Base-by-base conservation (phyloP, 1,140 invertebrate species). In the Lineus longissimus region DNA sequence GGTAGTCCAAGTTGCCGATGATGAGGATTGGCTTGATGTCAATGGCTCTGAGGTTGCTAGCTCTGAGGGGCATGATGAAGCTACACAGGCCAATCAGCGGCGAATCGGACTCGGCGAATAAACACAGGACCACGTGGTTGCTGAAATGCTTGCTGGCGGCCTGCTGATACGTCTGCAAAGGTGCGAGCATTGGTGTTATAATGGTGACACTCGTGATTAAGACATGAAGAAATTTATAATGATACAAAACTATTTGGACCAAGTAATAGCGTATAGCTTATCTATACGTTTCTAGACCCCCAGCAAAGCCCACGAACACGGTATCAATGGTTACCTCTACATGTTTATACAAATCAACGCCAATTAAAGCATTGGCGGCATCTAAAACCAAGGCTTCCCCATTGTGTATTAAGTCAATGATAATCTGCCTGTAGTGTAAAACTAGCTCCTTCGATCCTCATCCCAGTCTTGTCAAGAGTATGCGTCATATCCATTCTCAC, bases 11-110 rank as follows among this genome's bases (percentile, higher is more conserved):
- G 73, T 95, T 95, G 51, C 95, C 95, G 62, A 98, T 94, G 76
- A 98, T 96, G 60, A 98, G 94, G 72, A 98, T 94, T 83, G 97
- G 94, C 83, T 98, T 98, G 70, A 98, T 87, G 86, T 98, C 96
- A 82, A 97, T 94, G 81, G 97, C 97, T 84, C 97, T 95, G 84
- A 98, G 97, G 85, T 97, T 98, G 73, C 93, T 96, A 70, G 96
- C 95, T 78, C 82, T 70, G 23, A 75, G 57, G 33, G 73, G 73
- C 65, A 75, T 69, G 13, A 76, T 61, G 59, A 75, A 73, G 61
- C 60, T 74, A 27, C 60, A 55, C 9, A 77, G 59, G 41, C 84
- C 95, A 72, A 98, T 97, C n/a, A 98, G 85, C 19, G 95, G 95
- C 62, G 93, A 96, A 79, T 97, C 94, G 9, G 94, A 93, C 86